A percentile compares a stretch with the other conserved stretches of the same genome.
Evolutionary conservation across 2,888 invertebrate genomes (phyloP).

Genomic region (Athalia cordata): DNA sequence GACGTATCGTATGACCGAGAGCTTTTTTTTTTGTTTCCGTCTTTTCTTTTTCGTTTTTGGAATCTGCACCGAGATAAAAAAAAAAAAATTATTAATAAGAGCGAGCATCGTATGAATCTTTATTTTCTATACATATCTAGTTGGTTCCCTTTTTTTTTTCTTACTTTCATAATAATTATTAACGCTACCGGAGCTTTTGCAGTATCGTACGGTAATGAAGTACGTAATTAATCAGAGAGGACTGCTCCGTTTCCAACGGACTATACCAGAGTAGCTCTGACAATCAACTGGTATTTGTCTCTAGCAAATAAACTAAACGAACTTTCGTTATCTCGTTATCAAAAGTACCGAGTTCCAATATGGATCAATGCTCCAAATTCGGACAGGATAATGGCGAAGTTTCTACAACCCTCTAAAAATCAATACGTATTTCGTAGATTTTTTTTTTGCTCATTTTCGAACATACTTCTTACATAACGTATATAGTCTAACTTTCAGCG

Average conservation of each 20-base stretch:
- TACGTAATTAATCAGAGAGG: slow-evolving; percentile 11
- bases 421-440: background rate
- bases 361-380: background rate
- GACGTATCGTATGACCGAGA: background rate
- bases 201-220: background rate
- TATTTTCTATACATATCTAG: background rate
- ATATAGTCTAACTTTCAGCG: background rate
- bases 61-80: too few relatives aligned
- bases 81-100: background rate
- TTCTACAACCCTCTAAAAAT: background rate
- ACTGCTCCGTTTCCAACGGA: slow-evolving; percentile 7
- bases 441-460: too few relatives aligned
- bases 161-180: background rate
- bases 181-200: background rate
- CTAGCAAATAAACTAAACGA: background rate
- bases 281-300: slow-evolving; percentile 11
- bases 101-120: background rate
- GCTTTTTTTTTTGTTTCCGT: background rate
- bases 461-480: too few relatives aligned
- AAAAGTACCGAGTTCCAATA: background rate
- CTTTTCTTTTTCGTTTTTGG: too few relatives aligned
- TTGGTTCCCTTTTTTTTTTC: background rate
- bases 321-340: background rate
- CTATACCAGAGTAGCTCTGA: background rate
- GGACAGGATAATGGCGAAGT: background rate